A percentile compares a stretch with the other conserved stretches of the same genome.
phyloP scores from a whole-genome alignment of 2,888 invertebrate genomes.

The Tipula helvola region DNA sequence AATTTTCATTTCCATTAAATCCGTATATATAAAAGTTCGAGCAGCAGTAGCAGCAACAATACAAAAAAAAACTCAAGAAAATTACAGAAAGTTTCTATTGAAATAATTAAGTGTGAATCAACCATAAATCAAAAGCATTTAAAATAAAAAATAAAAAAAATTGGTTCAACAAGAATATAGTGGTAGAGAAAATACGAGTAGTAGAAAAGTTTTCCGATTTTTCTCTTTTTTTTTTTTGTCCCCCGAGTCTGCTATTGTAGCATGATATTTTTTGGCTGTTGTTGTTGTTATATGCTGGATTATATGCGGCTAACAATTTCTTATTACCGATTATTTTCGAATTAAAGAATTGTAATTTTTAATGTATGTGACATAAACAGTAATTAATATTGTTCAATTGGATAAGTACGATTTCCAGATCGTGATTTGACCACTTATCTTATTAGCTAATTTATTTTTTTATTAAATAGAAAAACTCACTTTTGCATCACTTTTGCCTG shows the following conservation, averaged over 20 bases:
- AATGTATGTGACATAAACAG: not conserved
- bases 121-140: conserved; percentile 7
- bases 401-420: too few relatives aligned
- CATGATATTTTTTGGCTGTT: not conserved
- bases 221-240: not conserved
- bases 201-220: not conserved
- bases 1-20: not conserved
- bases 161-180: not conserved
- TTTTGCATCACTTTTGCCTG: too few relatives aligned
- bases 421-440: too few relatives aligned
- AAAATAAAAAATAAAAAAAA: not conserved
- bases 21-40: not conserved
- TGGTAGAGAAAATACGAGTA: not conserved
- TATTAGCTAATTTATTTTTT: too few relatives aligned
- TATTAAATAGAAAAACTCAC: too few relatives aligned
- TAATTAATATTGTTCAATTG: not conserved
- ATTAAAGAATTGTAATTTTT: not conserved
- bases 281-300: not conserved
- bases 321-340: not conserved
- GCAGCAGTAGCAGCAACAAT: not conserved
- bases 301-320: not conserved
- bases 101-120: conserved; percentile 8
- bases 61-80: not conserved
- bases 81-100: not conserved
- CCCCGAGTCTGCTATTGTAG: not conserved